phyloP scores from a whole-genome alignment of 92 coral and sea anemone genomes.

The Parazoanthus swiftii region DNA sequence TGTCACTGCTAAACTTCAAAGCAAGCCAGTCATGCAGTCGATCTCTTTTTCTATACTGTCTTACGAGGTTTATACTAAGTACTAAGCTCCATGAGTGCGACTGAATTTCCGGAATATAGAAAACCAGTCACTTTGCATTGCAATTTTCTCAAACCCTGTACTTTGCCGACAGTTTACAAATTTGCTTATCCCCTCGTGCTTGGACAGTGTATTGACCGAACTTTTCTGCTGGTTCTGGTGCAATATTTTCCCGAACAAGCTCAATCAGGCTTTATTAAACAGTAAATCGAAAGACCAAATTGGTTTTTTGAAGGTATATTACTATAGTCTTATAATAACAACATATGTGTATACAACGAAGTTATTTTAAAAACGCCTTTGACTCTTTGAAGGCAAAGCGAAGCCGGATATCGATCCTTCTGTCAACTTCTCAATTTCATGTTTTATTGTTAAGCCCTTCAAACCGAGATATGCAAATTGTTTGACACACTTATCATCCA shows the following conservation, averaged over 20 bases:
- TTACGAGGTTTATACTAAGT: background rate
- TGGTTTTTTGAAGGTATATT: background rate
- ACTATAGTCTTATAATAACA: background rate
- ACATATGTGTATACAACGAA: background rate
- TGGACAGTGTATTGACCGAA: background rate
- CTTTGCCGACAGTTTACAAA: too few relatives aligned
- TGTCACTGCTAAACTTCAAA: background rate
- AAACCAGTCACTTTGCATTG: too few relatives aligned
- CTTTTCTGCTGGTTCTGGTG: background rate
- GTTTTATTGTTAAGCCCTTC: background rate
- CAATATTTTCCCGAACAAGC: background rate
- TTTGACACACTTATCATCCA: background rate
- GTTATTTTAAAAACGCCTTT: too few relatives aligned
- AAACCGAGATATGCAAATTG: background rate
- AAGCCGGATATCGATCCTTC: background rate
- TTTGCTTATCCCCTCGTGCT: background rate
- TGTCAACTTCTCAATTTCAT: background rate
- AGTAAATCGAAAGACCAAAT: background rate
- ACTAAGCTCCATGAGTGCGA: background rate
- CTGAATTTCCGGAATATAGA: background rate
- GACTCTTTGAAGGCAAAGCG: background rate
- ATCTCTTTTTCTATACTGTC: too few relatives aligned
- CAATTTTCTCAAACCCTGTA: background rate
- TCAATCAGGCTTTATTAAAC: background rate
- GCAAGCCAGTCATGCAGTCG: background rate